phyloP scores from a whole-genome alignment of 2,113 vertebrate genomes.

The Carassius carassius region DNA sequence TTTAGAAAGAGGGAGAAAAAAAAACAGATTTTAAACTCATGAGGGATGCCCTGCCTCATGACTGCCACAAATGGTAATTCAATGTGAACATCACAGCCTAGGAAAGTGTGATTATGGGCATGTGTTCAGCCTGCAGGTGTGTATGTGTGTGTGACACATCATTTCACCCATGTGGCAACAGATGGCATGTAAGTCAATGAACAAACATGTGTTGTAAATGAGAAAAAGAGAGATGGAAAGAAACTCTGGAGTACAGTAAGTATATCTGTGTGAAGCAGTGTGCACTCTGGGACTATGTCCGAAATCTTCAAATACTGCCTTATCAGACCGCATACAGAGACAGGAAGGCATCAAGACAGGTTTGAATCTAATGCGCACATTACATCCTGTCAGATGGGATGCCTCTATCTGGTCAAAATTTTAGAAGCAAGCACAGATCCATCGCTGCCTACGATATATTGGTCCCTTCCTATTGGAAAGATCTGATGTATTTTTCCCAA shows the following conservation, averaged over 20 bases:
- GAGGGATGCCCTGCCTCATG: slow-evolving; percentile 8
- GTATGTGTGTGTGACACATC: slow-evolving; percentile 20
- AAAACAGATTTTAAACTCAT: neutral
- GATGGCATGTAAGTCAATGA: neutral
- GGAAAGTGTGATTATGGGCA: slow-evolving; percentile 34
- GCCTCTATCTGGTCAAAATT: neutral
- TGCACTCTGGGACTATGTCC: neutral
- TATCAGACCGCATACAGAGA: neutral
- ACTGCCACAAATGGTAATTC: slow-evolving; percentile 48
- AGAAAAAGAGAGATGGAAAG: neutral
- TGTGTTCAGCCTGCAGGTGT: slow-evolving; percentile 25
- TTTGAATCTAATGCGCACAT: neutral
- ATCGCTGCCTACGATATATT: neutral
- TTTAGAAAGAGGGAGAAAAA: neutral
- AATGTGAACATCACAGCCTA: slow-evolving; percentile 41
- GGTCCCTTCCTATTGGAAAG: too few relatives aligned
- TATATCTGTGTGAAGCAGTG: neutral
- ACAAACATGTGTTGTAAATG: neutral
- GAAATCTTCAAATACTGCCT: slow-evolving; percentile 8
- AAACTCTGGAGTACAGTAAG: neutral
- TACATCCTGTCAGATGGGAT: neutral
- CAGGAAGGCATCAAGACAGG: neutral
- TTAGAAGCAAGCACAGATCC: neutral
- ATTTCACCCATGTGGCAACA: slow-evolving; percentile 37
- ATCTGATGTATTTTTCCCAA: too few relatives aligned